Evolutionary conservation across 2,113 vertebrate species (phyloP), one percentile per base, ranked within the genome.

Genomic region (Macquaria ambigua): DNA sequence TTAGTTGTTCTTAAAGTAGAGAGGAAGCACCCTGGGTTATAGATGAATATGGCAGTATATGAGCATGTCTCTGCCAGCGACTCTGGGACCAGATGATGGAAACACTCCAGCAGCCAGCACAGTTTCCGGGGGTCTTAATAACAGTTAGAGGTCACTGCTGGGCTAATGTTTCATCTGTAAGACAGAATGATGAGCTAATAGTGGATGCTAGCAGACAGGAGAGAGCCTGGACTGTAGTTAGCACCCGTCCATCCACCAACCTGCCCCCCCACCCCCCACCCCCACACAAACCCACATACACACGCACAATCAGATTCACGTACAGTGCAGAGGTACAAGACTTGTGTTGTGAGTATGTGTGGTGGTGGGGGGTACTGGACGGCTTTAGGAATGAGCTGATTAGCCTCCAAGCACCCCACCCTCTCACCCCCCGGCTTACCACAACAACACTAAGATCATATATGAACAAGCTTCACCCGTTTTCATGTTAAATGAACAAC

Each of bases 341-440:
- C 64, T 25, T 79, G 53, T 64, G 58, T 6, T 76, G 73, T 74
- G 69, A 58, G 55, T 76, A 25, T 21, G 23, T 61, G 41, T n/a
- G 39, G 39, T 39, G 48, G 10, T n/a, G 41, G 46, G 15, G 23
- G 48, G 18, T 25, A 7, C 48, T 28, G 31, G 81, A 67, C 28
- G 31, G 59, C 56, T 90, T 85, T 79, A 74, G 12, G 34, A 63
- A 67, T 83, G 66, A 89, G 68, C 79, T 82, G 76, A 84, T 79
- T 62, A 58, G 18, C 62, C 74, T 64, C 31, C 12, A 6, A 43
- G 70, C 79, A 76, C 34, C 37, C 67, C 43, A 3, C 46, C 12
- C 46, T 1, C 39, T 6, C 39, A 2, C 14, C 46, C 46, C 46
- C 55, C 37, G 9, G 14, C 39, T 77, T 31, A 53, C n/a, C 2